phyloP scores from a whole-genome alignment of 2,888 invertebrate species.

The Drosophila imparisetae region DNA sequence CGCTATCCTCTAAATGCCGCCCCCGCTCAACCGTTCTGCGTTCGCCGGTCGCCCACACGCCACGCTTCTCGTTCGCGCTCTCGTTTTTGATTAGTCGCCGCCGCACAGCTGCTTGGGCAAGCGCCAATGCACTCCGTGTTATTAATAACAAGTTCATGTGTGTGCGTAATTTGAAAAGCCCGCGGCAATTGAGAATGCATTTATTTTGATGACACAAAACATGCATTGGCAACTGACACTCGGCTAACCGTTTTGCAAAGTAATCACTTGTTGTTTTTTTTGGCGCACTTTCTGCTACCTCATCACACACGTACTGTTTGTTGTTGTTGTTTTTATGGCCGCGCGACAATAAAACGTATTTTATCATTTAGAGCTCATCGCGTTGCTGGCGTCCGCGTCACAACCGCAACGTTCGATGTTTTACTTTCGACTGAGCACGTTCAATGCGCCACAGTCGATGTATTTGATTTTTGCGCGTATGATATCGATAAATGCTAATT shows the following conservation, averaged over 20 bases:
- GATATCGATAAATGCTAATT: conserved; percentile 24
- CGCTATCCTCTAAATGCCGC: neutral
- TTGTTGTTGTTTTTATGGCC: conserved; percentile 30
- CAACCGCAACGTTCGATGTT: conserved; percentile 36
- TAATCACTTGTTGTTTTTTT: conserved; percentile 42
- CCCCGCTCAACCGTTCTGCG: conserved; percentile 22
- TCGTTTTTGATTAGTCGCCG: conserved; percentile 2
- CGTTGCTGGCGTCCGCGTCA: conserved; percentile 17
- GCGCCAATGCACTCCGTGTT: conserved; percentile 51
- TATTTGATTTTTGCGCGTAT: conserved; percentile 34
- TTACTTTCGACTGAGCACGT: conserved; percentile 40
- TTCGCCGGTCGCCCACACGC: conserved; percentile 50
- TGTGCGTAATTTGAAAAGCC: conserved; percentile 41
- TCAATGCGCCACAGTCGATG: conserved; percentile 10
- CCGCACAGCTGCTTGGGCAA: conserved; percentile 33
- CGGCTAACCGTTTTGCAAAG: conserved; percentile 39
- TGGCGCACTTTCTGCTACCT: conserved; percentile 40
- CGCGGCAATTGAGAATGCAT: conserved; percentile 44
- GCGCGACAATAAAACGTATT: conserved; percentile 26
- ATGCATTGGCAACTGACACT: conserved; percentile 28
- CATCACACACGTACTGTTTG: conserved; percentile 9
- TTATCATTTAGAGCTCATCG: conserved; percentile 3
- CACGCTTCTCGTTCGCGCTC: conserved; percentile 16
- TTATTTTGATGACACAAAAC: conserved; percentile 26
- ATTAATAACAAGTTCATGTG: conserved; percentile 44